Base-by-base conservation (phyloP, 92 coral and sea anemone species). In the Epizoanthus scotinus region DNA sequence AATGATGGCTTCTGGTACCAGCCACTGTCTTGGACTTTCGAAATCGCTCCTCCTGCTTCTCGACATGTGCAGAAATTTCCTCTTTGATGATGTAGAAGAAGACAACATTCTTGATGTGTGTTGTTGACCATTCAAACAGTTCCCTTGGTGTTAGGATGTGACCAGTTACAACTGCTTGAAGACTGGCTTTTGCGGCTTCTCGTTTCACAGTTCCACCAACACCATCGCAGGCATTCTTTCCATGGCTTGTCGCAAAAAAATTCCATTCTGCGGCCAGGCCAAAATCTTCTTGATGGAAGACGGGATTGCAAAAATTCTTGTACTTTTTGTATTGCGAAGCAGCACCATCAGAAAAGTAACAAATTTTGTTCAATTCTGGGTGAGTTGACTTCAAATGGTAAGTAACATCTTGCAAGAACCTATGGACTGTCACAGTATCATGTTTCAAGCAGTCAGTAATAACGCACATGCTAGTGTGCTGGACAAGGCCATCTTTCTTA, bases 151-250 rank as follows among this genome's bases (percentile, higher is more conserved):
- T 36, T 36, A 36, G 42, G 6, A 36, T 36, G 6, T 36, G 42
- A 7, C 42, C 42, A 36, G 5, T 36, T 8, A n/a, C 24, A 17
- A 36, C 12, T 27, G 34, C 36, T 27, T 77, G 82, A 5, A 77
- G 63, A 24, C 82, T 58, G 18, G 82, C 70, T 7, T 70, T 67
- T 12, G 82, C 70, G 18, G 71, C 38, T 77, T 17, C 20, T 17
- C 82, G 1, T 24, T 77, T 58, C 27, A 77, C 70, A 17, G 82
- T 78, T 59, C 82, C 82, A 7, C 82, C 82, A 59, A 77, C 34
- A 9, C 21, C 40, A 70, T 20, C n/a, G n/a, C n/a, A n/a, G n/a
- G n/a, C n/a, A n/a, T n/a, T n/a, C n/a, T n/a, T n/a, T n/a, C n/a
- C n/a, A n/a, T n/a, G n/a, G n/a, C n/a, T n/a, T n/a, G n/a, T n/a